Evolutionary conservation across 2,888 invertebrate genomes (phyloP), one percentile per base, ranked within the genome.

Genomic region (Petrophora chlorosata): DNA sequence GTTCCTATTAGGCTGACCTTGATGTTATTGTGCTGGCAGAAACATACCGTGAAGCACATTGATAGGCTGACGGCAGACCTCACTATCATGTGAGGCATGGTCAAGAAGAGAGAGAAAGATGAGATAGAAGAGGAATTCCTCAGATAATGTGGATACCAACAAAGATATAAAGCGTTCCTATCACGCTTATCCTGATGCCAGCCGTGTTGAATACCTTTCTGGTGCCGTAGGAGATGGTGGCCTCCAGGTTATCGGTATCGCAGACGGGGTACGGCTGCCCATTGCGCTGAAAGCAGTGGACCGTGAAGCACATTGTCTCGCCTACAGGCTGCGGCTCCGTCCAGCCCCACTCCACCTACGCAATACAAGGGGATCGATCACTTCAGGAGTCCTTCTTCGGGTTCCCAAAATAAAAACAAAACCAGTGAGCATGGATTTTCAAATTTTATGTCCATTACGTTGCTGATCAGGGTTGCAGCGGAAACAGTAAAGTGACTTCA

Each of bases 261-360:
- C 97, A 97, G 78, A 98, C 95, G 62, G 97, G 97, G 91, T 98
- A 98, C 59, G 98, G 96, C 79, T 97, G 96, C 14, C 98, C 97
- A 83, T 98, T 98, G 58, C 97, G 94, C 87, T 97, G 97, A 90
- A 93, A 97, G 91, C 97, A 97, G 91, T 95, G 91, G 63, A 98
- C 95, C 46, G 94, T 95, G 87, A 98, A 98, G 76, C 96, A 96
- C 92, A 97, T 96, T 19, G 97, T 97, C 80, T 95, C 96, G 29
- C 98, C 98, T 14, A 98, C 98, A 8, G 93, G 90, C 69, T 96
- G 94, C 10, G 97, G 97, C 82, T 97, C 97, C 53, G 94, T 92
- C 98, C 98, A 98, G 67, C 97, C 96, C 92, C 98, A 98, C 63
- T 93, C 92, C 60, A 96, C 95, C 87, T 93, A 29, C 3, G 8